Evolutionary conservation across 1,140 invertebrate genomes (phyloP).

Genomic region (Ceratosolen solmsi): DNA sequence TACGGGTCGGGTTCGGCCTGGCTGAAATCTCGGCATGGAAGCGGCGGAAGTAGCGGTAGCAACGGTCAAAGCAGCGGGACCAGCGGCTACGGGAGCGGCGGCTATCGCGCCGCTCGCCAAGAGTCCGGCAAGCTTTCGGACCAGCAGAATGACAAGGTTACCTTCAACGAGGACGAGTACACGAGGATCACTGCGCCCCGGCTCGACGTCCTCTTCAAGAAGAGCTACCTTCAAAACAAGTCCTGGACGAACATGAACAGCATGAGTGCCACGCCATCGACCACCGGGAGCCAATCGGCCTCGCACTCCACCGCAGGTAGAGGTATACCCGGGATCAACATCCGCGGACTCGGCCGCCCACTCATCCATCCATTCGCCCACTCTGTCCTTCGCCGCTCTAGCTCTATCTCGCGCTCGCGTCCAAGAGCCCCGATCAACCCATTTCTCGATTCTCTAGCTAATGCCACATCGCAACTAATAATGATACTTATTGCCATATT

Average conservation of each 20-base stretch:
- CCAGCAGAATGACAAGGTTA: slow-evolving; percentile 61
- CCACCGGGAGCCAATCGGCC: slow-evolving; percentile 71
- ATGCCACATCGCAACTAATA: no score
- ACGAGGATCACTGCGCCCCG: slow-evolving; percentile 81
- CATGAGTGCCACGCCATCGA: slow-evolving; percentile 71
- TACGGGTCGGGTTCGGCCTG: slow-evolving; percentile 2
- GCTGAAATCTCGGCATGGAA: slow-evolving; percentile 20
- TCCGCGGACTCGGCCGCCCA: not conserved
- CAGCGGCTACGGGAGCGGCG: slow-evolving; percentile 57
- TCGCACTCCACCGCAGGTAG: slow-evolving; percentile 73
- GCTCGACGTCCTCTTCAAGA: slow-evolving; percentile 83
- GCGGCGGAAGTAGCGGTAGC: slow-evolving; percentile 15
- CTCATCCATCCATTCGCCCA: no score
- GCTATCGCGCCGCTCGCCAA: slow-evolving; percentile 59
- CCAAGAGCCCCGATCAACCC: no score
- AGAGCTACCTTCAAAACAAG: slow-evolving; percentile 79
- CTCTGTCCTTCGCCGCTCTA: not conserved
- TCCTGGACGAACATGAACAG: slow-evolving; percentile 71
- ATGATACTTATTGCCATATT: no score
- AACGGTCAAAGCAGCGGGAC: slow-evolving; percentile 49
- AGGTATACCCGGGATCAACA: slow-evolving; percentile 53
- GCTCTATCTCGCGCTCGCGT: not conserved
- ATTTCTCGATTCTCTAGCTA: no score
- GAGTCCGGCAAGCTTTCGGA: slow-evolving; percentile 58
- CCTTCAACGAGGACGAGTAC: slow-evolving; percentile 77